Base-by-base conservation (phyloP, 2,888 invertebrate species). In the Sphecodes monilicornis region DNA sequence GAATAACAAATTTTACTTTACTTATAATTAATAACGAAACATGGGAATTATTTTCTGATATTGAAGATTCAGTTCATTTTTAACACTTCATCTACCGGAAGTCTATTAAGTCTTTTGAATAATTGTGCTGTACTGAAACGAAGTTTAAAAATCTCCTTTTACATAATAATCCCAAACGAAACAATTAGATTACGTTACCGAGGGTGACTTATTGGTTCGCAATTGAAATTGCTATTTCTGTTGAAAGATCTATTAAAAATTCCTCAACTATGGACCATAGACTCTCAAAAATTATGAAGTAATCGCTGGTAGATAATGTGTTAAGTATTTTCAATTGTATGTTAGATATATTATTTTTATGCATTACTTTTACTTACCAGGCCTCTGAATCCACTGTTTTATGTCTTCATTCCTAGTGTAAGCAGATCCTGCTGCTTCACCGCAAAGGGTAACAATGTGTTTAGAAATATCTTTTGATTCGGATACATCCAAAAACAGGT, bases 331-430 rank as follows among this genome's bases (percentile, higher is more conserved):
- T 43, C 39, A 70, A 46, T 8, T 39, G 75, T 66, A 41, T 32
- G 11, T 60, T 66, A 50, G 39, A 11, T 18, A 18, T 54, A 32
- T 66, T n/a, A 36, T 32, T 39, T 41, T 18, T 29, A 26, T 16
- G 29, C n/a, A 29, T 78, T 66, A 46, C 39, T 36, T 71, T n/a
- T 76, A 88, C 93, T 94, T 94, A 98, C 98, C 98, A 93, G 97
- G 97, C 90, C 97, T 95, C 36, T 97, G 96, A 39, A 97, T 96
- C 98, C 98, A 98, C 69, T 97, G 96, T 86, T 97, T 96, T 29
- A 98, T 95, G 95, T 98, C 98, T 57, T 97, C 96, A 89, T 97
- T 96, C 81, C 98, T 96, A 57, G 98, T 97, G 93, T 97, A 98
- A 4, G 98, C 97, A 76, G 97, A 96, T 80, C 97, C 97, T 41